These are phyloP conservation scores for Acrossocheilus fasciatus DNA, from an alignment of 2,797 vertebrate species.

Conservation along the genomic window DNA sequence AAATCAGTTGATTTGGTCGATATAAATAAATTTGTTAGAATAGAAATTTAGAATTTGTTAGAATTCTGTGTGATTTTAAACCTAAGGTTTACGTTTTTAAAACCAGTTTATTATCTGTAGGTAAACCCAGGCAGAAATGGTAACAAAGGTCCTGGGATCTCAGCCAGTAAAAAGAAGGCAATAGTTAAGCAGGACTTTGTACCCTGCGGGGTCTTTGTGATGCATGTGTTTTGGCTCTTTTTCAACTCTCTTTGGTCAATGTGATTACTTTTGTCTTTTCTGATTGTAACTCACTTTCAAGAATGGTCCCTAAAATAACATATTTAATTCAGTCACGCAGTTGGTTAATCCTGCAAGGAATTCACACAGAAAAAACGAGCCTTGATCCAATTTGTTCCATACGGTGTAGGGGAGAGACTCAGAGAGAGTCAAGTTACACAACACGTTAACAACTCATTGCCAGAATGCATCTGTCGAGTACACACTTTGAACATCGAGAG, in stretches of 20 bases:
- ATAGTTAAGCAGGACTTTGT: conserved; percentile 27
- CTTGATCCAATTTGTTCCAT: not conserved
- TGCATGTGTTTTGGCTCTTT: not conserved
- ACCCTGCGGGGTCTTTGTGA: not conserved
- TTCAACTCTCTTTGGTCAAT: not conserved
- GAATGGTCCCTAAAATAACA: not conserved
- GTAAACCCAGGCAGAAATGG: not conserved
- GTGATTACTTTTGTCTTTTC: not conserved
- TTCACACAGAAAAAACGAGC: not conserved
- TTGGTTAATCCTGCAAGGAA: conserved; percentile 31
- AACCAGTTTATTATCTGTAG: not conserved
- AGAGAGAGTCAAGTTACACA: not conserved
- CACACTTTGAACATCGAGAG: not conserved
- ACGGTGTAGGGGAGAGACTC: not conserved
- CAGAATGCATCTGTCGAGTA: not conserved
- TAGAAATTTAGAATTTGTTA: not conserved
- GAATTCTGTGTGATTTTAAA: not conserved
- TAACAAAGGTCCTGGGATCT: conserved; percentile 11
- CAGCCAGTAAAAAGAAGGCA: not conserved
- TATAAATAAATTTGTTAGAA: not conserved
- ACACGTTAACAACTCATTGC: not conserved
- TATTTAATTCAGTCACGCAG: not conserved
- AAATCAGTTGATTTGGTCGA: not conserved
- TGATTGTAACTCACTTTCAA: not conserved
- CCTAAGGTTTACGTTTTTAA: not conserved